Evolutionary conservation across 2,888 invertebrate species (phyloP).

Genomic region (Frankliniella intonsa): DNA sequence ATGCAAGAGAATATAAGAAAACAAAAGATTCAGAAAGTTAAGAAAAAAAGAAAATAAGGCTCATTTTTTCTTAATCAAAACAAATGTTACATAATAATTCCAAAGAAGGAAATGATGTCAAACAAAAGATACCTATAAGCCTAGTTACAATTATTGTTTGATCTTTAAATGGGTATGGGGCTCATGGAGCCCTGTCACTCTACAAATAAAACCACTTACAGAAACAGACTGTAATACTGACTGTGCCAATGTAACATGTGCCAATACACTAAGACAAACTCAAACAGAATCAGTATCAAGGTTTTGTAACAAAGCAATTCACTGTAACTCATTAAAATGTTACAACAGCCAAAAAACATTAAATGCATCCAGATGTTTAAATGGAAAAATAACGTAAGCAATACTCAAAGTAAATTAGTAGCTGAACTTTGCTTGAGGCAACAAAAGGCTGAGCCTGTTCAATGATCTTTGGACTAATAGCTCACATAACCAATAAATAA

Average conservation of each 20-base stretch:
- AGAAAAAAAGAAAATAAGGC: background rate
- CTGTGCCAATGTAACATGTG: background rate
- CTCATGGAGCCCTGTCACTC: background rate
- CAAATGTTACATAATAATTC: background rate
- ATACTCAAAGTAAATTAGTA: background rate
- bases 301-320: background rate
- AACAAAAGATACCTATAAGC: background rate
- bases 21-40: slow-evolving; percentile 3
- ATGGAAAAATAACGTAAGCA: background rate
- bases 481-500: slow-evolving; percentile 15
- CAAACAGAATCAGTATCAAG: background rate
- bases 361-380: background rate
- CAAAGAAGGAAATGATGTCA: background rate
- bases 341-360: background rate
- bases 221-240: background rate
- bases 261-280: background rate
- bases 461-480: slow-evolving; percentile 16
- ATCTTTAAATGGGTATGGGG: background rate
- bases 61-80: background rate
- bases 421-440: background rate
- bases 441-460: background rate
- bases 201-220: background rate
- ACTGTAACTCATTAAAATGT: background rate
- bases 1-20: background rate
- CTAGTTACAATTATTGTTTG: background rate